phyloP scores from a whole-genome alignment of 2,888 invertebrate genomes.

The Drosophila basisetae region DNA sequence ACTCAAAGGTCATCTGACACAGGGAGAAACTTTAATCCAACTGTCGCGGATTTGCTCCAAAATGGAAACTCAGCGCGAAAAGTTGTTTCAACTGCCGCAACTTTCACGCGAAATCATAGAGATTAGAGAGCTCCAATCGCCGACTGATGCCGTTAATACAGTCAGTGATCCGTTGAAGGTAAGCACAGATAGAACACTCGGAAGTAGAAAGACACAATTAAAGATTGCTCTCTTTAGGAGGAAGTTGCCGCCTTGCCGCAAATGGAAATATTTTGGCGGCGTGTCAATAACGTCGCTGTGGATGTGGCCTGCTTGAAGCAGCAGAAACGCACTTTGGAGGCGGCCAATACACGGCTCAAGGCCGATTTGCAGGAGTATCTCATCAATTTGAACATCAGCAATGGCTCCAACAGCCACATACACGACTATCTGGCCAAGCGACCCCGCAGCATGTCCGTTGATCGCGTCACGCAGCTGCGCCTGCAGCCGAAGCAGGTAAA shows the following conservation, averaged over 20 bases:
- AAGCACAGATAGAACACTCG: not conserved
- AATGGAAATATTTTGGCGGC: constrained; percentile 90
- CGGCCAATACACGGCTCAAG: constrained; percentile 89
- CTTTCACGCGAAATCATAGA: constrained; percentile 70
- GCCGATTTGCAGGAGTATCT: constrained; percentile 88
- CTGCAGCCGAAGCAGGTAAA: constrained; percentile 64
- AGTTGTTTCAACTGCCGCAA: constrained; percentile 84
- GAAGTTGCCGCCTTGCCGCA: constrained; percentile 87
- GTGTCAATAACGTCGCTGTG: constrained; percentile 87
- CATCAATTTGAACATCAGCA: constrained; percentile 87
- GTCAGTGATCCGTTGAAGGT: constrained; percentile 58
- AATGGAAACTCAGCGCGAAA: constrained; percentile 88
- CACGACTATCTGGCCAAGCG: constrained; percentile 82
- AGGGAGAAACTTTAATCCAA: constrained; percentile 88
- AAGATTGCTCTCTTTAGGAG: constrained; percentile 77
- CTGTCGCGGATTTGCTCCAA: constrained; percentile 89
- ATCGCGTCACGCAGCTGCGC: constrained; percentile 80
- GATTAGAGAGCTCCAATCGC: constrained; percentile 74
- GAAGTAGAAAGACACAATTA: not conserved
- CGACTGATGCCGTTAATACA: constrained; percentile 56
- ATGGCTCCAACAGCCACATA: constrained; percentile 81
- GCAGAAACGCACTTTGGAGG: constrained; percentile 83
- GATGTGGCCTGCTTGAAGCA: constrained; percentile 86
- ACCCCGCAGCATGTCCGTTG: constrained; percentile 84
- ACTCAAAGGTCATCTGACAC: constrained; percentile 86